These are phyloP conservation scores for Hypercompe scribonia DNA, from an alignment of 2,888 invertebrate genomes.

Conservation along the genomic window DNA sequence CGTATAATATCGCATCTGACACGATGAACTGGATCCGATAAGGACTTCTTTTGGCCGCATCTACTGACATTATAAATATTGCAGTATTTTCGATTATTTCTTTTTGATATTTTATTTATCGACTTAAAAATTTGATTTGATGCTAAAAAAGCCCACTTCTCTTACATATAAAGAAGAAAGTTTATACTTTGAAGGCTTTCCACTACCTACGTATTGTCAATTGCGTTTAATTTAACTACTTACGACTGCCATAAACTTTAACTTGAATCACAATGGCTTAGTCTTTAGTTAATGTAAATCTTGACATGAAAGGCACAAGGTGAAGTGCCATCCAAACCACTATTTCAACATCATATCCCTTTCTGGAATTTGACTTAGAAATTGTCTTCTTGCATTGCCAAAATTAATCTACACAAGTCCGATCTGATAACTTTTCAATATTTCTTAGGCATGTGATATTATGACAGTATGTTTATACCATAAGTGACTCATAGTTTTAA, in stretches of 20 bases:
- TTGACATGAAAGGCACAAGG: background rate
- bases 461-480: background rate
- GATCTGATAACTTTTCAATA: background rate
- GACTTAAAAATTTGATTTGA: constrained; percentile 19
- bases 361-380: background rate
- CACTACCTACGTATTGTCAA: constrained; percentile 52
- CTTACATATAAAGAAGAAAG: constrained; percentile 43
- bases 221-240: constrained; percentile 31
- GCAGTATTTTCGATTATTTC: background rate
- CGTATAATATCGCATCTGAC: constrained; percentile 51
- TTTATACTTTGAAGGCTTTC: constrained; percentile 45
- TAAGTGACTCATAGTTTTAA: background rate
- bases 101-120: background rate
- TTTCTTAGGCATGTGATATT: background rate
- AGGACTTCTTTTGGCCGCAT: constrained; percentile 34
- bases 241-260: constrained; percentile 22
- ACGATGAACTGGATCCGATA: constrained; percentile 36
- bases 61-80: constrained; percentile 1
- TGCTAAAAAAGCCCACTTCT: constrained; percentile 27
- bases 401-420: background rate
- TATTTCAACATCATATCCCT: background rate
- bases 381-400: too few relatives aligned
- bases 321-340: background rate
- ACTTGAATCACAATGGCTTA: background rate
- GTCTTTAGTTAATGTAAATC: background rate